Base-by-base conservation (phyloP, 1,140 invertebrate species). In the Drosophila suzukii region DNA sequence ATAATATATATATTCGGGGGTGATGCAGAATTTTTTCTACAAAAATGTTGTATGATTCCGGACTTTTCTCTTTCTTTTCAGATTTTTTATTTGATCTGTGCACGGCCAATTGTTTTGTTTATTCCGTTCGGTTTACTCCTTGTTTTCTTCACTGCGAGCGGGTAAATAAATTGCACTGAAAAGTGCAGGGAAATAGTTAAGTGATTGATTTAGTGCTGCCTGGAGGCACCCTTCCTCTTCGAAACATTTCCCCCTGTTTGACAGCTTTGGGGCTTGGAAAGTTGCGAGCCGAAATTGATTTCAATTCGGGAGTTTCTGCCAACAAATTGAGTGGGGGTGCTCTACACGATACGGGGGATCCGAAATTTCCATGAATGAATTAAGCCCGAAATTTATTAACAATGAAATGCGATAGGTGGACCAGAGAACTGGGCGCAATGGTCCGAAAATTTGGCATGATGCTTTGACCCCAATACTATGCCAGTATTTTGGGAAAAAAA, bases 121-220 rank as follows among this genome's bases (percentile, higher is more conserved):
- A 67, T 74, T 57, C 63, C 63, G 43, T 58, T 78, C 30, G 46
- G 24, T 53, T 72, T 61, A 62, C 61, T 53, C 56, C 39, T 20
- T 27, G 54, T 20, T 68, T 60, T 70, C 38, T 59, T 65, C 34
- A 24, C 10, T 51, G 44, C 38, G 24, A 71, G 20, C 53, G 13
- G 47, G 49, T 60, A 47, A 67, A 72, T 74, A 74, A 68, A 74
- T 61, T 84, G 57, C 54, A 65, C 24, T 49, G 38, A 58, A 57
- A 46, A 75, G 58, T 65, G 71, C 49, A 74, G 44, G 46, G 36
- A 81, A 77, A 77, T 77, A 85, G 81, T 85, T 81, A 81, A 77
- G 67, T 81, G 81, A 85, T 85, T 84, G 81, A 84, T 84, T 77
- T 70, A 81, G 72, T 62, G 68, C 67, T 74, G 54, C 60, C 57